phyloP scores from a whole-genome alignment of 2,888 invertebrate species.

The Drosophila meridiana region DNA sequence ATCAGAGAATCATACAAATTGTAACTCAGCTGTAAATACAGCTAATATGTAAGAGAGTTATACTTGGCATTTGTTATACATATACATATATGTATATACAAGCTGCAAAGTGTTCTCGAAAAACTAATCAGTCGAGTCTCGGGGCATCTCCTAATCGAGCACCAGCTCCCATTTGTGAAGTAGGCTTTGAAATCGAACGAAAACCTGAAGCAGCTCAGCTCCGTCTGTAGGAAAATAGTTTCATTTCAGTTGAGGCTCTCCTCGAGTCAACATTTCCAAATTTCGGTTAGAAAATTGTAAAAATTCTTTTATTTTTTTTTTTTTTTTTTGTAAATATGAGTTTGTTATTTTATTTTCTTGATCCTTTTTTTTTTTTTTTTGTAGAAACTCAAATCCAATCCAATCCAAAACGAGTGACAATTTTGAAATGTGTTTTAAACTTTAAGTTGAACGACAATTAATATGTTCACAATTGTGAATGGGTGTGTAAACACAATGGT shows the following conservation, averaged over 20 bases:
- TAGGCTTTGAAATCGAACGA: background rate
- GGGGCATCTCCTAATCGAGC: background rate
- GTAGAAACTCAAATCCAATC: background rate
- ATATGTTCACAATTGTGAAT: conserved; percentile 4
- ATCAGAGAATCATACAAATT: no score
- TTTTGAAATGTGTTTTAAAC: conserved; percentile 1
- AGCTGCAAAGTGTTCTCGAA: background rate
- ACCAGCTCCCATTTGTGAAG: fast-evolving
- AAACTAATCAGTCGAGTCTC: background rate
- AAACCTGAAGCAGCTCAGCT: background rate
- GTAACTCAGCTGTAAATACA: no score
- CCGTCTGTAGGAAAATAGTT: background rate
- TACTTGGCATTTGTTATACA: no score
- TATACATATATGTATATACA: no score
- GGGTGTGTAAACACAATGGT: conserved; percentile 7
- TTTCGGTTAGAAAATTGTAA: background rate
- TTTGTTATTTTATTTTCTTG: background rate
- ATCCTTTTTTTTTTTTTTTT: background rate
- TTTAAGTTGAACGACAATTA: background rate
- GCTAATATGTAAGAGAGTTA: no score
- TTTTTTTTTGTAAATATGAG: background rate
- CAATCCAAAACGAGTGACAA: background rate
- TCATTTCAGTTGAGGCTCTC: conserved; percentile 1
- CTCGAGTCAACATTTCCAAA: conserved; percentile 3
- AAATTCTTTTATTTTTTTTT: background rate